These are phyloP conservation scores for Asteroscopus sphinx DNA, from an alignment of 2,888 invertebrate species.

Conservation along the genomic window DNA sequence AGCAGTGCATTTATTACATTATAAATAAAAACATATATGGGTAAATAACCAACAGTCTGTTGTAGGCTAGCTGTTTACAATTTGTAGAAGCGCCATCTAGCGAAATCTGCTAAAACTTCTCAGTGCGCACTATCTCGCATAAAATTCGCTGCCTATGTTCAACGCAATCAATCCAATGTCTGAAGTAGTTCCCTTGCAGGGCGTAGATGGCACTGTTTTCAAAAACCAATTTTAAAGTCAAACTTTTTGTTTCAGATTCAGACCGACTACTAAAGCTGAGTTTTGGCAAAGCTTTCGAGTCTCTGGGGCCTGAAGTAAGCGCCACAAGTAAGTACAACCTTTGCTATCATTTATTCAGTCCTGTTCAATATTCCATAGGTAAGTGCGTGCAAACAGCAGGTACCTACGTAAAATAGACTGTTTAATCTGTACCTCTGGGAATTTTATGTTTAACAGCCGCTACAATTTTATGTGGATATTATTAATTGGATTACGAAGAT, in stretches of 20 bases:
- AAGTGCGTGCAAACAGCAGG: slow-evolving; percentile 53
- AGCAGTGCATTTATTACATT: too few relatives aligned
- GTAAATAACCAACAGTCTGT: too few relatives aligned
- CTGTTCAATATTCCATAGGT: slow-evolving; percentile 53
- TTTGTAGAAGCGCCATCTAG: slow-evolving; percentile 57
- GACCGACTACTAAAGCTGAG: slow-evolving; percentile 86
- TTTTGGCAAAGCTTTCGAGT: slow-evolving; percentile 89
- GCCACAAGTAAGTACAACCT: slow-evolving; percentile 92
- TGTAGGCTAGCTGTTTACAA: slow-evolving; percentile 1
- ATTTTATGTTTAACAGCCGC: slow-evolving; percentile 27
- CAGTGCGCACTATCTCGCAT: neutral
- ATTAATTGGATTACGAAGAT: slow-evolving; percentile 21
- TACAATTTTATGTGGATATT: slow-evolving; percentile 31
- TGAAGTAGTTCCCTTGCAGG: accelerated
- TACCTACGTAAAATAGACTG: slow-evolving; percentile 28
- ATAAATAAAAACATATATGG: too few relatives aligned
- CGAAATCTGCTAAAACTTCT: slow-evolving; percentile 3
- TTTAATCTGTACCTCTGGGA: slow-evolving; percentile 27
- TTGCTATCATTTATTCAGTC: slow-evolving; percentile 51
- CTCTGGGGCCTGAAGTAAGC: slow-evolving; percentile 93
- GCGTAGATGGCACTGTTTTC: slow-evolving; percentile 65
- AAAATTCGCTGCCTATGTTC: neutral
- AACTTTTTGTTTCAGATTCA: slow-evolving; percentile 79
- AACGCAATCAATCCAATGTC: neutral
- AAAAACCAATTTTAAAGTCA: neutral